phyloP scores from a whole-genome alignment of 35 echinoderm and acorn worm species.

The Nesometra sesokonis region DNA sequence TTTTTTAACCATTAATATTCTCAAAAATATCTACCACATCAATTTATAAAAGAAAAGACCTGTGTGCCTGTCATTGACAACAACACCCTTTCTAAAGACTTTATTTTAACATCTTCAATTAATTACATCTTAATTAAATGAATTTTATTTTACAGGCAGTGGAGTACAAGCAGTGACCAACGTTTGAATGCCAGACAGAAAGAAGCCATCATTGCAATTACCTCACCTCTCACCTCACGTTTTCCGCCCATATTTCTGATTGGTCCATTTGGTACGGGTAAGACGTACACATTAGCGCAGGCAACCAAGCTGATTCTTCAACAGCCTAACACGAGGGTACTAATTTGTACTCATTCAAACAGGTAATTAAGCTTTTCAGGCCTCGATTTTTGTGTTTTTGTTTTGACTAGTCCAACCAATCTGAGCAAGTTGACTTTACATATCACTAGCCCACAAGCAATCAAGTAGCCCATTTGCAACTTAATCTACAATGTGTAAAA shows the following conservation, averaged over 20 bases:
- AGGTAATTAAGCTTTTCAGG: conserved; percentile 34
- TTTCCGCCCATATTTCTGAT: conserved; percentile 83
- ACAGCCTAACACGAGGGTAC: conserved; percentile 76
- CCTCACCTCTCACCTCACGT: conserved; percentile 40
- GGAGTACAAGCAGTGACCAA: conserved; percentile 74
- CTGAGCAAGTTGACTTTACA: too few species aligned
- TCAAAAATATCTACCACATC: too few species aligned
- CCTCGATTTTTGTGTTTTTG: not conserved
- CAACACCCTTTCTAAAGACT: too few species aligned
- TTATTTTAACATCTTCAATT: too few species aligned
- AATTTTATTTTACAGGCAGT: conserved; percentile 62
- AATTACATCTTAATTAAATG: too few species aligned
- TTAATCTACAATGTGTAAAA: too few species aligned
- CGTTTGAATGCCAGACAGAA: conserved; percentile 75
- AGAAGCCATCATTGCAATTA: conserved; percentile 86
- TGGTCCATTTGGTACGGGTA: conserved; percentile 94
- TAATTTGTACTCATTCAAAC: conserved; percentile 97
- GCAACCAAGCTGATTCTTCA: conserved; percentile 90
- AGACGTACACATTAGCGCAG: conserved; percentile 93
- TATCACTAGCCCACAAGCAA: too few species aligned
- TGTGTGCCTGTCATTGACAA: too few species aligned
- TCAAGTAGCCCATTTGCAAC: too few species aligned
- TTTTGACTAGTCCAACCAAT: too few species aligned
- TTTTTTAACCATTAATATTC: too few species aligned
- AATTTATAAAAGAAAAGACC: too few species aligned